Evolutionary conservation across 2,888 invertebrate species (phyloP).

Genomic region (Leuctra nigra): DNA sequence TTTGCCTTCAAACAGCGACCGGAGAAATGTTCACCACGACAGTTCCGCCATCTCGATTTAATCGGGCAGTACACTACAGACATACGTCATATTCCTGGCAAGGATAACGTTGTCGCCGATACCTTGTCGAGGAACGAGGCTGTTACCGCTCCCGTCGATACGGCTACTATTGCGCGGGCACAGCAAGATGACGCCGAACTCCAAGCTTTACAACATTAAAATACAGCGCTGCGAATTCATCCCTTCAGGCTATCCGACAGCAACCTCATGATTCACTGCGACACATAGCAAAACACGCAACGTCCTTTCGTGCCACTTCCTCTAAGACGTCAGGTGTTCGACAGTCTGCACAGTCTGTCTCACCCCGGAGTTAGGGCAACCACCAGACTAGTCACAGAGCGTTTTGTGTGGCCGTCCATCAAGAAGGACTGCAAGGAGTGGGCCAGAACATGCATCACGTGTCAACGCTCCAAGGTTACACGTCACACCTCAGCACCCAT

Average conservation of each 20-base stretch:
- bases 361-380: slow-evolving; percentile 14
- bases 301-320: slow-evolving; percentile 3
- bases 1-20: slow-evolving; percentile 9
- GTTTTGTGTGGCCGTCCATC: slow-evolving; percentile 28
- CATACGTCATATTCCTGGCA: slow-evolving; percentile 6
- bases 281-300: not conserved
- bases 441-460: slow-evolving; percentile 34
- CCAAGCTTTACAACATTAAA: not conserved
- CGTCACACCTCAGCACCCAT: slow-evolving; percentile 32
- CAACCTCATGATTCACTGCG: not conserved
- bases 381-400: slow-evolving; percentile 14
- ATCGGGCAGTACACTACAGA: slow-evolving; percentile 17
- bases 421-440: slow-evolving; percentile 32
- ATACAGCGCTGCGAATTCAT: not conserved
- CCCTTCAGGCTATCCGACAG: not conserved
- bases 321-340: not conserved
- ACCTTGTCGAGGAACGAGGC: no score
- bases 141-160: no score
- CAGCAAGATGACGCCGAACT: not conserved
- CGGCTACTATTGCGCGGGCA: not conserved
- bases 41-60: slow-evolving; percentile 9
- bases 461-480: slow-evolving; percentile 35
- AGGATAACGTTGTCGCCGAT: slow-evolving; percentile 7
- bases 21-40: slow-evolving; percentile 5
- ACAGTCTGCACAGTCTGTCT: slow-evolving; percentile 5